These are phyloP conservation scores for Procambarus clarkii DNA, from an alignment of 1,140 invertebrate genomes.

Conservation along the genomic window DNA sequence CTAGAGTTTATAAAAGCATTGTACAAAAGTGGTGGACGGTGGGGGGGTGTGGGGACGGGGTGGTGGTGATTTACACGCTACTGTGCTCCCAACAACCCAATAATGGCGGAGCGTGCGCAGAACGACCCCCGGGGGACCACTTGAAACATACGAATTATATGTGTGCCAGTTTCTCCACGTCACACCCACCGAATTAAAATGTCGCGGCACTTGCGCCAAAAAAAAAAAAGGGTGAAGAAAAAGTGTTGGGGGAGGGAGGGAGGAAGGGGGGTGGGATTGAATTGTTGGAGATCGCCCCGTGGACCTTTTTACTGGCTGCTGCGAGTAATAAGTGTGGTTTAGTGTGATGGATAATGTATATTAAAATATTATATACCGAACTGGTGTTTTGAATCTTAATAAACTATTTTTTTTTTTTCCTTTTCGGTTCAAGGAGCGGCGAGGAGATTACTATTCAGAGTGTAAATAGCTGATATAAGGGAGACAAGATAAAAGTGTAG, in stretches of 20 bases:
- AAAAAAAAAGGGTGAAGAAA: background rate
- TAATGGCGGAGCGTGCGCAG: no score
- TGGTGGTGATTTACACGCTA: no score
- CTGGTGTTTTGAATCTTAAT: constrained; percentile 7
- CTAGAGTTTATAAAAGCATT: no score
- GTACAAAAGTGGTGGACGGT: no score
- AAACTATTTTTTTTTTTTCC: background rate
- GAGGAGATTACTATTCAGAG: background rate
- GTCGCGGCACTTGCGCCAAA: background rate
- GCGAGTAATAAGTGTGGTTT: background rate
- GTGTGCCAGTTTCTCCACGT: background rate
- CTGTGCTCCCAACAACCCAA: no score
- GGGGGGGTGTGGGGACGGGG: no score
- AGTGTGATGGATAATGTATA: background rate
- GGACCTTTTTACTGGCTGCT: background rate
- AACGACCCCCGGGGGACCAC: no score
- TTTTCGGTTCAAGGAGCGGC: background rate
- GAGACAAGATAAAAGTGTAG: background rate
- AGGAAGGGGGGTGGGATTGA: background rate
- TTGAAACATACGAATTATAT: background rate
- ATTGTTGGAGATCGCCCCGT: background rate
- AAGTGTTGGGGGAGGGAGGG: no score
- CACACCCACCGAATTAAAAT: background rate
- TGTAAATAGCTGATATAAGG: background rate
- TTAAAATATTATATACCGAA: background rate